Base-by-base conservation (phyloP, 1,140 invertebrate genomes). In the Prorops nasuta region DNA sequence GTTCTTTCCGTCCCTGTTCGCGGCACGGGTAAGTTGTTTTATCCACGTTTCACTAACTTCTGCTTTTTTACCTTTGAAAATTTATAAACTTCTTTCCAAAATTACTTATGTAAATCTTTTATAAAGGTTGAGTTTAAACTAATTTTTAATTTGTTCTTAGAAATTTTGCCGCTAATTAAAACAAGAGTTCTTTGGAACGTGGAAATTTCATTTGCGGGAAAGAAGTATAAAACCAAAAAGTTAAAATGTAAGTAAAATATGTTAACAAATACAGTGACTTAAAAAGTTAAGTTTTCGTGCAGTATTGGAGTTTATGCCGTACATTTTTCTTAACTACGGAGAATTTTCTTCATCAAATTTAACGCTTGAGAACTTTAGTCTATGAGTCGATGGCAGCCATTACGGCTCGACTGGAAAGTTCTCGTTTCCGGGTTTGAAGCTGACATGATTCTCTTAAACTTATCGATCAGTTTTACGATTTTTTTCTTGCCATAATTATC, bases 1-100 rank as follows among this genome's bases (percentile, higher is more conserved):
- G 64, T 65, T 60, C 71, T 74, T 74, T 74, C 67, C 63, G 69
- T 72, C 62, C 64, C 62, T 56, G 65, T 34, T 54, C 54, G 60
- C 62, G 62, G 67, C 56, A 63, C 64, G 59, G 66, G 71, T 74
- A 66, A 63, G 69, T 64, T 44, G 20, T 41, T 7, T 54, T 42
- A 39, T n/a, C 20, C 3, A 4, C 4, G 34, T 4, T 35, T n/a
- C n/a, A n/a, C n/a, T n/a, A n/a, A n/a, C n/a, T n/a, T n/a, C n/a
- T 8, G 16, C 15, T 38, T 28, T 41, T 20, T 9, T 20, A 24
- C 14, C n/a, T 4, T 32, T 38, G 16, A 21, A 31, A 31, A 36
- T 19, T 10, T n/a, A 15, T 8, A n/a, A 9, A 19, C 35, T 34
- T 39, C n/a, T 10, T 7, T 21, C 31, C 31, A 3, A 28, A 10